These are phyloP conservation scores for Zaprionus lachaisei DNA, from an alignment of 1,140 invertebrate species.

Conservation along the genomic window DNA sequence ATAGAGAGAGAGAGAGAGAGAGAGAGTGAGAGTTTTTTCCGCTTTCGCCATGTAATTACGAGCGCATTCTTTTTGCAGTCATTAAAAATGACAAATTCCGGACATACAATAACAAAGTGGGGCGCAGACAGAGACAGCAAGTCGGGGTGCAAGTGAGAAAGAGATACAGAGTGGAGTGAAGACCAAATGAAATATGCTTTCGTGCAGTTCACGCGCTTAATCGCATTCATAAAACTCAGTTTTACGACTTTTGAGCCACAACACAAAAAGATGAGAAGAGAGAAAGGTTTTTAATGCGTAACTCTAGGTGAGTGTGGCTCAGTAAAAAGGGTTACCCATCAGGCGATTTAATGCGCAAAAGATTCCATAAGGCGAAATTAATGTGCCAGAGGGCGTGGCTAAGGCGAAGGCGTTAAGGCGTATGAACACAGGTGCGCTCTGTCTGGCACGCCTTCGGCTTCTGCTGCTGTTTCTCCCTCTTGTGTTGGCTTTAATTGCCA, in stretches of 20 bases:
- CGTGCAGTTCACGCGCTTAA: slow-evolving; percentile 78
- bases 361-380: slow-evolving; percentile 65
- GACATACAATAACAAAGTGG: slow-evolving; percentile 68
- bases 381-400: slow-evolving; percentile 40
- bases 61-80: slow-evolving; percentile 79
- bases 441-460: neutral
- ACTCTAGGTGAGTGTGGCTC: slow-evolving; percentile 42
- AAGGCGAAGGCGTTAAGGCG: neutral
- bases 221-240: slow-evolving; percentile 80
- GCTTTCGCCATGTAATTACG: slow-evolving; percentile 72
- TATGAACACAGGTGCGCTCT: neutral
- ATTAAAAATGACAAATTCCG: slow-evolving; percentile 83
- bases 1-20: slow-evolving; percentile 35
- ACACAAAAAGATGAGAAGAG: slow-evolving; percentile 37
- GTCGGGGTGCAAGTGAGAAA: neutral
- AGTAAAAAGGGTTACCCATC: slow-evolving; percentile 35
- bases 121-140: slow-evolving; percentile 22
- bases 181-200: slow-evolving; percentile 70
- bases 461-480: neutral
- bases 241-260: slow-evolving; percentile 77
- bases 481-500: slow-evolving; percentile 32
- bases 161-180: slow-evolving; percentile 13
- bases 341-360: slow-evolving; percentile 59
- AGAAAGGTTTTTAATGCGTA: slow-evolving; percentile 63
- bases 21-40: slow-evolving; percentile 34